Evolutionary conservation across 1,140 invertebrate genomes (phyloP), one percentile per base, ranked within the genome.

Genomic region (Caenorhabditis inopinata): DNA sequence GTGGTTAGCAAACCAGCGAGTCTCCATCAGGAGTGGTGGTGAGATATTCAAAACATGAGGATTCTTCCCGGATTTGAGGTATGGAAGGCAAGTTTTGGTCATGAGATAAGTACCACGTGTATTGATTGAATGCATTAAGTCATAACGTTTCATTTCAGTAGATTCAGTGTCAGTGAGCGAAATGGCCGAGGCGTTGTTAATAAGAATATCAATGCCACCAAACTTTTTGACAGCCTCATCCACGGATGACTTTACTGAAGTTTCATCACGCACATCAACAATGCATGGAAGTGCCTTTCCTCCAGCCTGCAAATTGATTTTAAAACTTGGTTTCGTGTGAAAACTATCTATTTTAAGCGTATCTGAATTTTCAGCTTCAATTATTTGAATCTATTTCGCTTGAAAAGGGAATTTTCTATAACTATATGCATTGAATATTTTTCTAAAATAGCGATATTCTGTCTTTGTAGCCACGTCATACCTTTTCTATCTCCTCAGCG

Each of bases 41-140:
- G 94, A 96, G 11, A 98, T 90, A 89, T 98, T 98, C 4, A 99
- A 90, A 85, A 99, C 97, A 85, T 98, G 97, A 4, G 95, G 94
- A 90, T 97, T 96, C 80, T 92, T 91, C 78, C 94, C 94, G 87
- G 95, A 95, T 85, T 93, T 91, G 76, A 99, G 89, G 88, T 96
- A 92, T 0, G 96, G 97, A 76, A 98, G 87, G 88, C 96, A 97
- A 35, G 92, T 90, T 90, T 97, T 96, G 0, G 96, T 96, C 92
- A 94, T 93, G 53, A 97, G 90, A 89, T 95, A 97, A 38, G 95
- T 97, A 83, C 95, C 95, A 85, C 95, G 91, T 0, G 94, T 92
- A 89, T 97, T 97, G 78, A 97, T 93, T 77, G 92, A 91, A 86
- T 97, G 93, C 95, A 97, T 97, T 18, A 97, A 90, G 89, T 97